Percentiles rank a stretch among this genome's conserved stretches.
Evolutionary conservation across 2,113 vertebrate genomes (phyloP).

Genomic region (Centropus unirufus): DNA sequence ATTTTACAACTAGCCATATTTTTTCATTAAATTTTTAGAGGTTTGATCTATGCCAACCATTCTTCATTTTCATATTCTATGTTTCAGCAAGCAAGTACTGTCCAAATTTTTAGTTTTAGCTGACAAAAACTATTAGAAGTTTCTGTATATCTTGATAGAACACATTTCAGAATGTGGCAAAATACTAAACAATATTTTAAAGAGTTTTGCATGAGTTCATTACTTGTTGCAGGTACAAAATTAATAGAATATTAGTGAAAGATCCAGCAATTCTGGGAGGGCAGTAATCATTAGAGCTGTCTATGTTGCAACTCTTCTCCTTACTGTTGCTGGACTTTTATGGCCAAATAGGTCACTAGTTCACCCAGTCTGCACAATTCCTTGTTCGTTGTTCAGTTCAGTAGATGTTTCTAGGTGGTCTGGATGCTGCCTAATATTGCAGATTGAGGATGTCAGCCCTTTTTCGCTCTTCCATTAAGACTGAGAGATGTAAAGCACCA

Average conservation of each 20-base stretch:
- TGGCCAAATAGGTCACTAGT: neutral
- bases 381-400: neutral
- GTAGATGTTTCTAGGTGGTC: neutral
- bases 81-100: neutral
- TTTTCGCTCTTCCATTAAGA: neutral
- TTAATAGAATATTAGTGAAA: neutral
- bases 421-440: neutral
- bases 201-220: neutral
- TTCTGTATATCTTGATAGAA: neutral
- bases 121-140: neutral
- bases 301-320: neutral
- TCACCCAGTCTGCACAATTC: neutral
- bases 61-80: neutral
- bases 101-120: neutral
- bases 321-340: neutral
- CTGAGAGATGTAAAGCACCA: neutral
- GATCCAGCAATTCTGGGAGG: neutral
- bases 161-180: neutral
- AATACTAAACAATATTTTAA: neutral
- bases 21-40: neutral
- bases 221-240: neutral
- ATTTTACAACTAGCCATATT: neutral
- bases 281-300: neutral
- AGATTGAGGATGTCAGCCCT: neutral
- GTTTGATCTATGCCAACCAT: neutral